These are phyloP conservation scores for Pungitius pungitius DNA, from an alignment of 2,113 vertebrate genomes.

Conservation along the genomic window DNA sequence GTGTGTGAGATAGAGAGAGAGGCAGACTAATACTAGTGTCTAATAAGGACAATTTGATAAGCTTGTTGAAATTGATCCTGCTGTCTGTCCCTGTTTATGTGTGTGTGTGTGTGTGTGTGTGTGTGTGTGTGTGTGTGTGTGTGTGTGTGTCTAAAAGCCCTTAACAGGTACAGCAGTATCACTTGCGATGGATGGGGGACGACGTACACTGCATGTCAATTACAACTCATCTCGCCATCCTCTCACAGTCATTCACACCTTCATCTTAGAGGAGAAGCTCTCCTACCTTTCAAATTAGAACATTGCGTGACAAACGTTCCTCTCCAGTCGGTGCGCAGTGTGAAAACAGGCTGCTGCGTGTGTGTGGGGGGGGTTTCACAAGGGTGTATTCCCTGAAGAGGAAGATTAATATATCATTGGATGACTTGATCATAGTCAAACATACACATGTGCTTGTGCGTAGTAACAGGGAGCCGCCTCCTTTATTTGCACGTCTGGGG, in stretches of 20 bases:
- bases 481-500: slow-evolving; percentile 77
- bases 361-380: too few relatives aligned
- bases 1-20: background rate
- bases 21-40: background rate
- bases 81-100: background rate
- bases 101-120: background rate
- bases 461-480: slow-evolving; percentile 53
- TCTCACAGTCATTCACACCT: slow-evolving; percentile 26
- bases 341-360: slow-evolving; percentile 49
- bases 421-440: slow-evolving; percentile 67
- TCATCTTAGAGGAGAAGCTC: slow-evolving; percentile 14
- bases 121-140: background rate
- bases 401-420: slow-evolving; percentile 63
- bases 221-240: slow-evolving; percentile 44
- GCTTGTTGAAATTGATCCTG: slow-evolving; percentile 23
- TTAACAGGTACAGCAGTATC: slow-evolving; percentile 20
- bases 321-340: slow-evolving; percentile 12
- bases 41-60: slow-evolving; percentile 13
- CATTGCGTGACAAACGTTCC: slow-evolving; percentile 45
- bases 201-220: slow-evolving; percentile 54
- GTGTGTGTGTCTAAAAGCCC: background rate
- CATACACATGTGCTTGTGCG: slow-evolving; percentile 37
- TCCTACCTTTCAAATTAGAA: slow-evolving; percentile 46
- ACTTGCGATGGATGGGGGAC: slow-evolving; percentile 60
- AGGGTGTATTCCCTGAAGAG: slow-evolving; percentile 52